These are phyloP conservation scores for Nothoprocta pentlandii DNA, from an alignment of 2,113 vertebrate genomes.

Conservation along the genomic window DNA sequence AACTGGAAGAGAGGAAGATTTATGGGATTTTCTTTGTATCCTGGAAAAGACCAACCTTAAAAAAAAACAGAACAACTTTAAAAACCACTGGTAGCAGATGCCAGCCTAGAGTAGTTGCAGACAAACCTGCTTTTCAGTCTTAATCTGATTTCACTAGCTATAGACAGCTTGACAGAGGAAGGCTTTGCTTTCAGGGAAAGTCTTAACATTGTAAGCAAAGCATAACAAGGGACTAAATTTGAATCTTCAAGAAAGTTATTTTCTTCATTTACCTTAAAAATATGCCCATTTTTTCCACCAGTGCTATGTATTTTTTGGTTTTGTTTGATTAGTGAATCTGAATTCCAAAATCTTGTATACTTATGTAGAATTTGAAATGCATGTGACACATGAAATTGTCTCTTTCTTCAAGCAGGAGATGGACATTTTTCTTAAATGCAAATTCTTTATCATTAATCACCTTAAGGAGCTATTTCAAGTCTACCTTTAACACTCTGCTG, in stretches of 20 bases:
- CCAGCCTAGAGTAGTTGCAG: background rate
- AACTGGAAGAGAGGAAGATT: background rate
- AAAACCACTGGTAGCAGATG: background rate
- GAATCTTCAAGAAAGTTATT: background rate
- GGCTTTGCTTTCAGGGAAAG: background rate
- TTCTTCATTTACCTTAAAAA: constrained; percentile 3
- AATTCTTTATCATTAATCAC: background rate
- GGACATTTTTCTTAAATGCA: background rate
- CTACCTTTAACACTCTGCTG: background rate
- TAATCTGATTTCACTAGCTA: background rate
- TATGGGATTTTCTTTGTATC: background rate
- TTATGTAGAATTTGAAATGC: background rate
- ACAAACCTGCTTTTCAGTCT: background rate
- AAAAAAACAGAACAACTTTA: background rate
- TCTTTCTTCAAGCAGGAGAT: background rate
- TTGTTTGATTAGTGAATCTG: background rate
- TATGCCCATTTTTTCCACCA: background rate
- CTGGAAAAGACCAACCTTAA: background rate
- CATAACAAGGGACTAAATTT: background rate
- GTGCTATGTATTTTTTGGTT: background rate
- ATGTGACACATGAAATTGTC: background rate
- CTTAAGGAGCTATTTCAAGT: background rate
- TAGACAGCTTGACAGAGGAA: background rate
- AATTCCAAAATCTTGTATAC: background rate
- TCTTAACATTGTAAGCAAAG: background rate